phyloP scores from a whole-genome alignment of 2,888 invertebrate genomes.

The Aporophyla nigra region DNA sequence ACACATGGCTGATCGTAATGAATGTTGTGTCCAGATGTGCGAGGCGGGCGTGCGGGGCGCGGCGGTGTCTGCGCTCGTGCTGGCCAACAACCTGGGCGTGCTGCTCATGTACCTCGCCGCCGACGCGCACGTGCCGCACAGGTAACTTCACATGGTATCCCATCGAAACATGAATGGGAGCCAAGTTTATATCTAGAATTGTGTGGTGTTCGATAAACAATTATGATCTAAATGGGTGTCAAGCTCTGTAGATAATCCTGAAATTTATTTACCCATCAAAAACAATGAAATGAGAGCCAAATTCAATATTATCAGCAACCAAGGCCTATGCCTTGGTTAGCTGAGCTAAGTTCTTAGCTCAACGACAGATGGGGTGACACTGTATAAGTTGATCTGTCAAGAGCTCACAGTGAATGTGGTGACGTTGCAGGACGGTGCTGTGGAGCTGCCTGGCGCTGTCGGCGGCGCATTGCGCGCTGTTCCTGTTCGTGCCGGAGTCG shows the following conservation, averaged over 20 bases:
- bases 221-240: too few relatives aligned
- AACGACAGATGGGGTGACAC: too few relatives aligned
- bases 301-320: too few relatives aligned
- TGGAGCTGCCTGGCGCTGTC: constrained; percentile 78
- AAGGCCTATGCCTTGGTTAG: too few relatives aligned
- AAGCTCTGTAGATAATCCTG: too few relatives aligned
- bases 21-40: constrained; percentile 75
- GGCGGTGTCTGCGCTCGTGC: constrained; percentile 78
- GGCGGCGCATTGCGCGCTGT: constrained; percentile 74
- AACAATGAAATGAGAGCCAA: too few relatives aligned
- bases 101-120: constrained; percentile 84
- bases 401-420: background rate
- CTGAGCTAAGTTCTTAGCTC: background rate
- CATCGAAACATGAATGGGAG: too few relatives aligned
- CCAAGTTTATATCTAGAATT: too few relatives aligned
- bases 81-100: constrained; percentile 81
- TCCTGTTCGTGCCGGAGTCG: constrained; percentile 80
- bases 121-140: constrained; percentile 72
- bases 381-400: background rate
- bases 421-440: constrained; percentile 73
- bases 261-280: too few relatives aligned
- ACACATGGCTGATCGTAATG: background rate
- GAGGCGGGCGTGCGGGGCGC: constrained; percentile 75
- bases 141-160: constrained; percentile 60
- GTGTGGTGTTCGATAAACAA: too few relatives aligned